Percentiles rank a stretch among this genome's conserved stretches.
Conservation (phyloP, 2,113 vertebrate species). For the Mystacornis crossleyi region DNA sequence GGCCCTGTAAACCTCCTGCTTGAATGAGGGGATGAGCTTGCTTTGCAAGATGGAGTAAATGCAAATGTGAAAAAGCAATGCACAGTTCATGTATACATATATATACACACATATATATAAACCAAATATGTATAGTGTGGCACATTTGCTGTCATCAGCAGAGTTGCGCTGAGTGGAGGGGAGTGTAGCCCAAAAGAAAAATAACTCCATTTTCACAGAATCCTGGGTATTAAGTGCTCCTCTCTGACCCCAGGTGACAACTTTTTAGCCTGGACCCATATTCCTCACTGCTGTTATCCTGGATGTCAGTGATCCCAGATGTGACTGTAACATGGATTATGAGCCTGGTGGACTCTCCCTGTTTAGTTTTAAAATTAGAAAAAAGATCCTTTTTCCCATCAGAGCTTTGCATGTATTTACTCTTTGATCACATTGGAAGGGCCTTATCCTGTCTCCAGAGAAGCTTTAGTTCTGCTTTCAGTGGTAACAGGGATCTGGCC, state of each 20-base stretch:
- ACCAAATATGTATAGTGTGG: background rate
- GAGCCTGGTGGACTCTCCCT: background rate
- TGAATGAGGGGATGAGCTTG: background rate
- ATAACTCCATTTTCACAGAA: background rate
- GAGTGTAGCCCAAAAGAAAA: background rate
- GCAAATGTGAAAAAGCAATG: background rate
- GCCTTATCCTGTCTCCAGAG: conserved; percentile 58
- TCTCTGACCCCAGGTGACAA: background rate
- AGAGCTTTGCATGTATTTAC: conserved; percentile 58
- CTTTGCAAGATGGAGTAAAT: background rate
- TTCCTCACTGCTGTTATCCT: background rate
- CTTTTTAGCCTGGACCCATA: background rate
- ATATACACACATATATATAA: background rate
- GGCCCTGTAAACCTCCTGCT: background rate
- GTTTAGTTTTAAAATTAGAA: conserved; percentile 62
- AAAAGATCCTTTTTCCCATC: conserved; percentile 43
- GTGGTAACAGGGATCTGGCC: conserved; percentile 47
- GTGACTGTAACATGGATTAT: background rate
- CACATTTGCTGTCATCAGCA: background rate
- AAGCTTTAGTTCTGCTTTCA: conserved; percentile 55
- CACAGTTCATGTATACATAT: background rate
- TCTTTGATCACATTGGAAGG: conserved; percentile 57
- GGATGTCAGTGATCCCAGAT: conserved; percentile 20
- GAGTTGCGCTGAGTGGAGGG: background rate
- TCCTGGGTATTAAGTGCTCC: background rate